Percentiles rank a stretch among this genome's conserved stretches.
Conservation (phyloP, 2,113 vertebrate species). For the Vidua macroura region DNA sequence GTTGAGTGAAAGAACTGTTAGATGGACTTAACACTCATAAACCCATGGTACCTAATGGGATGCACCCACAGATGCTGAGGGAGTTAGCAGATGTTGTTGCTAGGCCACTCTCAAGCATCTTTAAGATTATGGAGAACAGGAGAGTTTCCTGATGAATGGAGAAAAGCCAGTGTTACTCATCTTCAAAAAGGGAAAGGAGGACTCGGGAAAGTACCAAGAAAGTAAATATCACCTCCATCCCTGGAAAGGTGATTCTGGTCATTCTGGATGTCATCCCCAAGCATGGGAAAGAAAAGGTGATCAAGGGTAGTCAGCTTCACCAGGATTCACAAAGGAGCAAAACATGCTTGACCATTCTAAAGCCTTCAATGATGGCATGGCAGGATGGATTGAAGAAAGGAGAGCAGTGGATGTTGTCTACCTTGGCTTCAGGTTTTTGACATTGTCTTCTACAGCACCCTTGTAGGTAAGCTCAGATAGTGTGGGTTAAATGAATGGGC, state of each 20-base stretch:
- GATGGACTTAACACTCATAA: not conserved
- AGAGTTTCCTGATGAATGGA: not conserved
- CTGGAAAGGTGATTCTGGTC: not conserved
- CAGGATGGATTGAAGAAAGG: fast-evolving
- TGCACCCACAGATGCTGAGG: not conserved
- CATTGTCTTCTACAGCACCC: not conserved
- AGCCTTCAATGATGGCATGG: no score
- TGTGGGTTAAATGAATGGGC: not conserved
- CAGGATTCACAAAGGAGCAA: not conserved
- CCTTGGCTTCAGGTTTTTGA: not conserved
- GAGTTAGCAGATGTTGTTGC: not conserved
- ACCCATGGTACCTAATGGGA: not conserved
- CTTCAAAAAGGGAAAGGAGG: not conserved
- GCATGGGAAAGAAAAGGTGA: not conserved
- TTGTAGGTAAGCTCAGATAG: not conserved
- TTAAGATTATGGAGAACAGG: not conserved
- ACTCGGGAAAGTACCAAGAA: fast-evolving
- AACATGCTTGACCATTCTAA: not conserved
- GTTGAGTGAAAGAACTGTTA: not conserved
- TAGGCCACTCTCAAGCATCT: not conserved
- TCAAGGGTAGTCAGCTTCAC: not conserved
- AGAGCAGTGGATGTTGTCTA: not conserved
- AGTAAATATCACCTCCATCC: not conserved
- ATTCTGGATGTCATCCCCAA: not conserved
- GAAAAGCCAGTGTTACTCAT: not conserved